Percentiles rank a stretch among this genome's conserved stretches.
phyloP scores from a whole-genome alignment of 2,797 vertebrate genomes.

The Huso huso region DNA sequence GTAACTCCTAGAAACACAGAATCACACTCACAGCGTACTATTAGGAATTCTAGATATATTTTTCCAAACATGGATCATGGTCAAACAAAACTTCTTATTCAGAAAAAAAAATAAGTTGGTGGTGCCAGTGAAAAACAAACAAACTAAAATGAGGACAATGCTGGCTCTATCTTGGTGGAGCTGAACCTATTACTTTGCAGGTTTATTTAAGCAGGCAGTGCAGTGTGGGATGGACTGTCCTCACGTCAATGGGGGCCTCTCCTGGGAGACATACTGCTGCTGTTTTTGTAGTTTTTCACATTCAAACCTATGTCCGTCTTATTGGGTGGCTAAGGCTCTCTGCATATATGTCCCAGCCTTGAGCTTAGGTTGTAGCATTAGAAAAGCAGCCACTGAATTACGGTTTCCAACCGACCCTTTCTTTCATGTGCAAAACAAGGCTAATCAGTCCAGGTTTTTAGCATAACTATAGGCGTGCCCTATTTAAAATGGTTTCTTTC shows the following conservation, averaged over 20 bases:
- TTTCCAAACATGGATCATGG: neutral
- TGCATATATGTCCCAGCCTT: rapidly evolving
- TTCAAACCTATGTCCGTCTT: conserved; percentile 3
- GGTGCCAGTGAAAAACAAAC: neutral
- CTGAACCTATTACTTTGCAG: conserved; percentile 22
- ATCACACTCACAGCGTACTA: neutral
- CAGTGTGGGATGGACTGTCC: conserved; percentile 1
- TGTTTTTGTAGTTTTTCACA: neutral
- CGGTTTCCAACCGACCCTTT: neutral
- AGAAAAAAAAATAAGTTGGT: neutral
- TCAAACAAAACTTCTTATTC: neutral
- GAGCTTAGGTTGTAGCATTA: neutral
- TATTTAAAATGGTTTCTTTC: neutral
- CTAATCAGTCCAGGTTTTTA: neutral
- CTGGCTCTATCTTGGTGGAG: neutral
- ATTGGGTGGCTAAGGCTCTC: conserved; percentile 7
- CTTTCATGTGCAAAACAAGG: neutral
- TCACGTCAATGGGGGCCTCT: neutral
- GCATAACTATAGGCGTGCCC: neutral
- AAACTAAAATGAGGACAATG: neutral
- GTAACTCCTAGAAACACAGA: conserved; percentile 53
- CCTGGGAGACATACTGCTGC: conserved; percentile 3
- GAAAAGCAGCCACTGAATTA: rapidly evolving
- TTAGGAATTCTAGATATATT: rapidly evolving
- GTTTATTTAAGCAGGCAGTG: conserved; percentile 36